Evolutionary conservation across 2,888 invertebrate genomes (phyloP).

Genomic region (Panopea generosa): DNA sequence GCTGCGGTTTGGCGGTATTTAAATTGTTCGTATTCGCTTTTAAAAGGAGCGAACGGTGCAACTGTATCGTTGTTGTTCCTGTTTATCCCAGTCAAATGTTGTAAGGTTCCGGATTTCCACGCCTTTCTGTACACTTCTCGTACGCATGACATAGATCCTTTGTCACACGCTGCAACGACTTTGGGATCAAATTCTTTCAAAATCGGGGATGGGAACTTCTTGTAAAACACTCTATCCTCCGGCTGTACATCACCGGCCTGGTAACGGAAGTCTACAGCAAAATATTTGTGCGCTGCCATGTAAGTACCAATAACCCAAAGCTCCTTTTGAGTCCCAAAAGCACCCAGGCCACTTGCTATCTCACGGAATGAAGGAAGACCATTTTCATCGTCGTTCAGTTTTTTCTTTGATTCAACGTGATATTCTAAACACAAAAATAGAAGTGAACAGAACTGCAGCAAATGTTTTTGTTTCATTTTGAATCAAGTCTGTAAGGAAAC

Average conservation of each 20-base stretch:
- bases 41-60: conserved; percentile 35
- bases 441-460: too few relatives aligned
- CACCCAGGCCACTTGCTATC: too few relatives aligned
- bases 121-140: conserved; percentile 55
- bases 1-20: conserved; percentile 71
- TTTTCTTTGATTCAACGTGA: too few relatives aligned
- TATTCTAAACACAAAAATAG: too few relatives aligned
- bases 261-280: conserved; percentile 63
- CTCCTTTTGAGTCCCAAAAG: conserved; percentile 2
- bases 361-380: too few relatives aligned
- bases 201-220: conserved; percentile 73
- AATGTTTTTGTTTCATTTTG: too few relatives aligned
- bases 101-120: conserved; percentile 47
- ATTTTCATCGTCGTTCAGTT: too few relatives aligned
- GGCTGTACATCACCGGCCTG: conserved; percentile 33
- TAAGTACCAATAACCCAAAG: conserved; percentile 62
- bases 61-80: background rate
- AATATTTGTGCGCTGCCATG: conserved; percentile 71
- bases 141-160: conserved; percentile 62
- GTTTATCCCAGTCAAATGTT: conserved; percentile 16
- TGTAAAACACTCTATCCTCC: conserved; percentile 60
- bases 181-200: conserved; percentile 57
- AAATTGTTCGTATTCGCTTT: conserved; percentile 65
- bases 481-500: too few relatives aligned
- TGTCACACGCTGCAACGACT: conserved; percentile 55